phyloP scores from a whole-genome alignment of 2,888 invertebrate species.

The Ceriagrion tenellum region DNA sequence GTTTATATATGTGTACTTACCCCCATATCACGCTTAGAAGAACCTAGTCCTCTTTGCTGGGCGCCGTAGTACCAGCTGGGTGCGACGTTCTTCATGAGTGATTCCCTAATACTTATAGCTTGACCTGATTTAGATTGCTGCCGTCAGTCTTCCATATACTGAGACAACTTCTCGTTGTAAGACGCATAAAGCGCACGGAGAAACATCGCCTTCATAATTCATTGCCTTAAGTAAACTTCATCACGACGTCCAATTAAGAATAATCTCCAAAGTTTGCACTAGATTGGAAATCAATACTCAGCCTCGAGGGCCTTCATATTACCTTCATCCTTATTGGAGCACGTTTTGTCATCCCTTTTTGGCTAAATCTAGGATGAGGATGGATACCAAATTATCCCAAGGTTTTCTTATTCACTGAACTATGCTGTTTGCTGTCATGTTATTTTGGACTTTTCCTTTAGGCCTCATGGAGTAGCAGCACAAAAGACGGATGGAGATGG shows the following conservation, averaged over 20 bases:
- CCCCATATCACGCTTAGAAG: no score
- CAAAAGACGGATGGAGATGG: no score
- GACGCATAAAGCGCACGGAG: background rate
- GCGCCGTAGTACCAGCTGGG: background rate
- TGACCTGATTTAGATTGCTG: background rate
- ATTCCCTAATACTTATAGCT: background rate
- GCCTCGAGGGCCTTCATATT: background rate
- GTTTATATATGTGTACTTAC: no score
- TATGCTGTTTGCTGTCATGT: no score
- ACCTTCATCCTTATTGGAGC: background rate
- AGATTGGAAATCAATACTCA: background rate
- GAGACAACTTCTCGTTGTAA: no score
- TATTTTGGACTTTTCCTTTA: no score
- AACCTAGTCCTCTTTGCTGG: no score
- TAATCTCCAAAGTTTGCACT: background rate
- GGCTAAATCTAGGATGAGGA: no score
- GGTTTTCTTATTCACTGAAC: no score
- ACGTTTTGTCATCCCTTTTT: no score
- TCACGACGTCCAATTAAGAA: background rate
- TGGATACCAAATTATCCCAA: no score
- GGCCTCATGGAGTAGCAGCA: no score
- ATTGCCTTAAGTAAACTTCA: slow-evolving; percentile 7
- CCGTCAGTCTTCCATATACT: background rate
- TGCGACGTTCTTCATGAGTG: background rate
- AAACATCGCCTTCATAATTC: background rate